Evolutionary conservation across 2,888 invertebrate species (phyloP).

Genomic region (Prostheceraeus crozeri): DNA sequence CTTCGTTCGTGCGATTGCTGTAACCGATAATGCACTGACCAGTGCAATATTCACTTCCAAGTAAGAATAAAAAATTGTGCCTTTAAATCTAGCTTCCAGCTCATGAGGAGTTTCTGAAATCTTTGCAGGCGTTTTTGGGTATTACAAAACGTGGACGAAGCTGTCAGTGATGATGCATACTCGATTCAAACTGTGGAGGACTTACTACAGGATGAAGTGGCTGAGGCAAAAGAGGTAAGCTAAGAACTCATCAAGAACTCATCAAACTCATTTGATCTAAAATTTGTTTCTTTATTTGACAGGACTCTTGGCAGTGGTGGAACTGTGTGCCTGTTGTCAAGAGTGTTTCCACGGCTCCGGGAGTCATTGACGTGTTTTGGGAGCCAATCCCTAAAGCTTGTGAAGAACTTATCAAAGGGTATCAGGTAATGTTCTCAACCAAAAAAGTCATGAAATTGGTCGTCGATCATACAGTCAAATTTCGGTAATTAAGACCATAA

Average conservation of each 20-base stretch:
- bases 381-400: conserved; percentile 43
- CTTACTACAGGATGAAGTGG: conserved; percentile 42
- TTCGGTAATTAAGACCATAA: too few species aligned
- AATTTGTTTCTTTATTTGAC: conserved; percentile 29
- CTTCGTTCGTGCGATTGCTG: conserved; percentile 53
- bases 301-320: conserved; percentile 41
- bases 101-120: conserved; percentile 6
- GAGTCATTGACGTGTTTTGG: conserved; percentile 55
- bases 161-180: background rate
- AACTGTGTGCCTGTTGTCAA: conserved; percentile 50
- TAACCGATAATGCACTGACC: conserved; percentile 46
- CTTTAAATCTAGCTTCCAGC: background rate
- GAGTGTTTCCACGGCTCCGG: conserved; percentile 49
- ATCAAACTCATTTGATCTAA: background rate
- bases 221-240: conserved; percentile 19
- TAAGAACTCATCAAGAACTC: background rate
- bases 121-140: conserved; percentile 50
- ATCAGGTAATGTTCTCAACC: conserved; percentile 46
- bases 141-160: conserved; percentile 41
- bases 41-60: conserved; percentile 54
- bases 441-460: background rate
- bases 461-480: too few species aligned
- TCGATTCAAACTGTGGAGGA: conserved; percentile 29
- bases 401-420: conserved; percentile 46
- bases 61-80: conserved; percentile 43